These are phyloP conservation scores for Pangasius djambal DNA, from an alignment of 2,797 vertebrate genomes.

Conservation along the genomic window DNA sequence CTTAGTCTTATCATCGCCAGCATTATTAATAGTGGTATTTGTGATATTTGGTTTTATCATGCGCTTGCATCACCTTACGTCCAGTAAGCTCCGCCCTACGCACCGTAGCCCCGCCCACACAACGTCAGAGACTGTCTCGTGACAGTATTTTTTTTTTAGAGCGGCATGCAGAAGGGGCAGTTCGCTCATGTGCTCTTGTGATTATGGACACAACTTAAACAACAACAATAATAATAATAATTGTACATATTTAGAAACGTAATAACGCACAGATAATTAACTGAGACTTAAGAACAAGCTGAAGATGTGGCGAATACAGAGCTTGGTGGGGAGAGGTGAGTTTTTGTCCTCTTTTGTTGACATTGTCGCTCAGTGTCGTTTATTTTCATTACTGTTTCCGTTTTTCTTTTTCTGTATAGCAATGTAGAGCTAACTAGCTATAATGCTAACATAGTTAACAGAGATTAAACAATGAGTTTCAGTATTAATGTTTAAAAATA, in stretches of 20 bases:
- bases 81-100: background rate
- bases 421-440: too few relatives aligned
- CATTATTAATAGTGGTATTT: background rate
- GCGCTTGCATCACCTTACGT: conserved; percentile 2
- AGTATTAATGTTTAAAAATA: background rate
- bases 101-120: background rate
- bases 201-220: conserved; percentile 1
- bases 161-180: background rate
- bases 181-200: too few relatives aligned
- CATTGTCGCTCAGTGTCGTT: background rate
- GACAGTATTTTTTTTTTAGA: background rate
- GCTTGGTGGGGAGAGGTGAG: conserved; percentile 75
- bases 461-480: background rate
- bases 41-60: background rate
- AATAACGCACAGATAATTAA: background rate
- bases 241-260: too few relatives aligned
- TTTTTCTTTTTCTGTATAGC: background rate
- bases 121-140: conserved; percentile 17
- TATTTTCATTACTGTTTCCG: background rate
- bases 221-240: background rate
- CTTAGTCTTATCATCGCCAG: background rate
- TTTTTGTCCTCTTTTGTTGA: background rate
- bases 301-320: conserved; percentile 77
- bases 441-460: background rate
- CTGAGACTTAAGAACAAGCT: too few relatives aligned